Conservation (phyloP, 2,888 invertebrate genomes). For the Hofmannophila pseudospretella region DNA sequence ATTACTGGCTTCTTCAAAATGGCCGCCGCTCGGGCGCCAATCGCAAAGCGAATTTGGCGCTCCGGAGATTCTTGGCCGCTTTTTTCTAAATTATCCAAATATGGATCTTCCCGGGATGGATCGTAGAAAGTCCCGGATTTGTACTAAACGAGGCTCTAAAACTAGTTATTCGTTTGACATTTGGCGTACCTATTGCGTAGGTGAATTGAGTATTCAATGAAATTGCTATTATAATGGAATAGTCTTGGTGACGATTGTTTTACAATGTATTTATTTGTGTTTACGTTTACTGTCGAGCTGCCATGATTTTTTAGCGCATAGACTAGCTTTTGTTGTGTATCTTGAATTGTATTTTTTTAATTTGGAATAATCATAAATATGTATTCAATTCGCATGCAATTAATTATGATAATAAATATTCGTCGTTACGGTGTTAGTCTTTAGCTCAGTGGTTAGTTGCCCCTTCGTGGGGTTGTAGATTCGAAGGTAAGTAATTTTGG, state of each 20-base stretch:
- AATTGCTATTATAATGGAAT: constrained; percentile 4
- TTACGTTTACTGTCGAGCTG: constrained; percentile 53
- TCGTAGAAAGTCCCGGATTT: neutral
- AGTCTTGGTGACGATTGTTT: constrained; percentile 1
- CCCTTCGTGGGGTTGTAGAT: too few relatives aligned
- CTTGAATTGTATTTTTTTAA: constrained; percentile 31
- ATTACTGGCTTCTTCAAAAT: constrained; percentile 2
- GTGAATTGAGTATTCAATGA: constrained; percentile 5
- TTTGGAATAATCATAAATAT: too few relatives aligned
- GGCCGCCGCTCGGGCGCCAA: neutral
- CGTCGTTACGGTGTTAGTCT: too few relatives aligned
- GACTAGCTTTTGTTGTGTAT: constrained; percentile 50
- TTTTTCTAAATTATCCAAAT: constrained; percentile 13
- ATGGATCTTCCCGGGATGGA: neutral
- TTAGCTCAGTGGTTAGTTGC: too few relatives aligned
- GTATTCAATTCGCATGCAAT: too few relatives aligned
- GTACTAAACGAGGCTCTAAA: constrained; percentile 33
- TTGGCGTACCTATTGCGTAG: neutral
- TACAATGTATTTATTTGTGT: constrained; percentile 17
- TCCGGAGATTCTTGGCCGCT: constrained; percentile 15
- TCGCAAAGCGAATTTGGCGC: constrained; percentile 3
- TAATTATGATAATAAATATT: too few relatives aligned
- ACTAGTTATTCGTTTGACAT: constrained; percentile 5
- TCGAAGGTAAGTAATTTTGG: too few relatives aligned
- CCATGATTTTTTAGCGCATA: constrained; percentile 50